Evolutionary conservation across 1,140 invertebrate genomes (phyloP), one percentile per base, ranked within the genome.

Genomic region (Branchinecta lynchi): DNA sequence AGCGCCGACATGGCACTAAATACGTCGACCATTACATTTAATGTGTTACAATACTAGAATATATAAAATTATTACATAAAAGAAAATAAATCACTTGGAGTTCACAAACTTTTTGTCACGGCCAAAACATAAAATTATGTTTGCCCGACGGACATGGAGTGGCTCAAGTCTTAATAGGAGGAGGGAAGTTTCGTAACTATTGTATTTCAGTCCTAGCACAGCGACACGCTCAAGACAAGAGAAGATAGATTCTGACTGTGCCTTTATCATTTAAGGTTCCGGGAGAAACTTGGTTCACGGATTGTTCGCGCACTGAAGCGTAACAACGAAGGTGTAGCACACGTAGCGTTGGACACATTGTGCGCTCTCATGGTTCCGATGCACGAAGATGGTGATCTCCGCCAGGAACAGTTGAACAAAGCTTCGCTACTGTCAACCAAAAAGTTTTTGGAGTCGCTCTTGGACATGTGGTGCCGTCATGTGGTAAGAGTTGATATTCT

Each of bases 331-430:
- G 92, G 89, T 21, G 89, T 98, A 15, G 92, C 93, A 32, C 92
- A 99, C 81, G 91, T 95, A 8, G 94, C 93, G 10, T 86, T 99
- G 71, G 96, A 99, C 80, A 95, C 96, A 81, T 85, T 99, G 68
- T 96, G 93, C 81, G 92, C 96, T 44, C 82, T 99, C 10, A 96
- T 99, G 91, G 94, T 98, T 80, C 96, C 96, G 0, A 98, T 99
- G 90, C 96, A 99, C 79, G 87, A 92, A 74, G 92, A 98, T 77
- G 96, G 93, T 77, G 86, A 87, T 75, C 75, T 99, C 44, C 84
- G 93, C 74, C 93, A 97, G 79, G 96, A 99, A 77, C 97, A 99
- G 79, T 80, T 96, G 44, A 99, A 99, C 78, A 99, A 99, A 83
- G 89, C 90, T 72, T 95, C 92, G 70, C 83, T 99, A 71, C 81